These are phyloP conservation scores for Willisornis vidua DNA, from an alignment of 2,113 vertebrate genomes.

Conservation along the genomic window DNA sequence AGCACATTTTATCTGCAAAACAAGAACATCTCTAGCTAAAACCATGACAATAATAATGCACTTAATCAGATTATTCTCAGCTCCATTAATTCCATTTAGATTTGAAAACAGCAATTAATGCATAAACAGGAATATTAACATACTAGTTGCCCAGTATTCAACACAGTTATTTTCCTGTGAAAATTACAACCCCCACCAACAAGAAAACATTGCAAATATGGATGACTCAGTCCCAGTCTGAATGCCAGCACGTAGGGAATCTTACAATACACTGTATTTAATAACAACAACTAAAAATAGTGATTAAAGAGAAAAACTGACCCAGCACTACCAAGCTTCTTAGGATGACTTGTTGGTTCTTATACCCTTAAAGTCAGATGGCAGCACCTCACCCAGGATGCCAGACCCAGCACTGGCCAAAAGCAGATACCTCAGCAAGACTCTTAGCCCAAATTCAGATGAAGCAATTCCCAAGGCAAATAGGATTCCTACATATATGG, in stretches of 20 bases:
- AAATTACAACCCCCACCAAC: background rate
- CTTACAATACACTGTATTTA: background rate
- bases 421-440: background rate
- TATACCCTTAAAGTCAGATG: background rate
- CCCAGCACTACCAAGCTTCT: background rate
- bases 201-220: background rate
- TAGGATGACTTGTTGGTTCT: background rate
- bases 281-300: background rate
- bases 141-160: background rate
- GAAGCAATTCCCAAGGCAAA: background rate
- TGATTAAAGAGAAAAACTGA: background rate
- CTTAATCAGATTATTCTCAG: constrained; percentile 57
- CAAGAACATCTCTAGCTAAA: constrained; percentile 13
- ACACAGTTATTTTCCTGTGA: background rate
- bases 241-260: background rate
- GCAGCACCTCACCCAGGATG: background rate
- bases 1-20: background rate
- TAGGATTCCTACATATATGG: background rate
- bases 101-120: constrained; percentile 50
- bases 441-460: background rate
- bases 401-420: background rate
- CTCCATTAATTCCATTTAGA: constrained; percentile 43
- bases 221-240: background rate
- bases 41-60: constrained; percentile 35
- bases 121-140: constrained; percentile 30